Percentiles rank a stretch among this genome's conserved stretches.
Evolutionary conservation across 2,113 vertebrate species (phyloP).

Genomic region (Uropsilus gracilis): DNA sequence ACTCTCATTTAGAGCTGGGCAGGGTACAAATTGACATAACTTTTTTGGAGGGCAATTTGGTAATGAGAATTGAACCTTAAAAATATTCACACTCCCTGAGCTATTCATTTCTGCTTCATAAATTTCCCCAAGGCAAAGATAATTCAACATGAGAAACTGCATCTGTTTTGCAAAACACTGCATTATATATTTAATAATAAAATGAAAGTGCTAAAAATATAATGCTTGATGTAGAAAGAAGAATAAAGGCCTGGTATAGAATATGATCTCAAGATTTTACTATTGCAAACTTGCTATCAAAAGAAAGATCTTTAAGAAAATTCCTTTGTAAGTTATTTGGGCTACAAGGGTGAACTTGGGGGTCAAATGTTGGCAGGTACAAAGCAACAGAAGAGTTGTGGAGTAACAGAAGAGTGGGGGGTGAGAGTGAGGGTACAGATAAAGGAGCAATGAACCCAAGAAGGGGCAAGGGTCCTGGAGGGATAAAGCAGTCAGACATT

Average conservation of each 20-base stretch:
- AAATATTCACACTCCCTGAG: conserved; percentile 9
- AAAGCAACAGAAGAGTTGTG: neutral
- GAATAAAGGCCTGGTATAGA: neutral
- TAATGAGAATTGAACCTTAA: conserved; percentile 16
- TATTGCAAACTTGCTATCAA: neutral
- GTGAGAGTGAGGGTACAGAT: accelerated
- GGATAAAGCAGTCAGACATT: neutral
- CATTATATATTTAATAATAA: neutral
- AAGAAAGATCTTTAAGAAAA: conserved; percentile 28
- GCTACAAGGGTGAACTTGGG: neutral
- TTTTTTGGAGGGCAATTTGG: conserved; percentile 33
- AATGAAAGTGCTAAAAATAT: conserved; percentile 23
- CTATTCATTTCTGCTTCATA: conserved; percentile 20
- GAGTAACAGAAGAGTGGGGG: too few relatives aligned
- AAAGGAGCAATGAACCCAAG: neutral
- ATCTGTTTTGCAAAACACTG: neutral
- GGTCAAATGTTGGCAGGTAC: neutral
- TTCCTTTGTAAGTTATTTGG: neutral
- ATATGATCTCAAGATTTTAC: neutral
- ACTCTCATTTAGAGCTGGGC: neutral
- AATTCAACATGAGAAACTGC: neutral
- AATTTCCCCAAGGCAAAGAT: conserved; percentile 32
- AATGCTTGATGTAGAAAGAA: neutral
- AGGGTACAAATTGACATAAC: neutral
- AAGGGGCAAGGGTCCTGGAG: too few relatives aligned